These are phyloP conservation scores for Plusia festucae DNA, from an alignment of 2,888 invertebrate genomes.

Conservation along the genomic window DNA sequence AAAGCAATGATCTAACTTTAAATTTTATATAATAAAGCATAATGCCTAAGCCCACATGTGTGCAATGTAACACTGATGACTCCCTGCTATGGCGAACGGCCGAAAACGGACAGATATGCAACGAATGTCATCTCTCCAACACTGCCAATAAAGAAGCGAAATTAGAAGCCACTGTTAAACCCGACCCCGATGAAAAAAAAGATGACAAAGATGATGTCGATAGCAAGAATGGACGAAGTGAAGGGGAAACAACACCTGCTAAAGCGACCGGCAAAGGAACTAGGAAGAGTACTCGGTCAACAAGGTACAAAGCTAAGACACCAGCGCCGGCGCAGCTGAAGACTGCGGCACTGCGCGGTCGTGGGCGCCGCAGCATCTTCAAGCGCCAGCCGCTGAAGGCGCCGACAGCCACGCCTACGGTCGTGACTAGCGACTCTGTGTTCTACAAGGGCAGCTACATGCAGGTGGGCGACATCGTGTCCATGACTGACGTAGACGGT, in stretches of 20 bases:
- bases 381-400: conserved; percentile 95
- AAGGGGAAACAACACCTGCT: conserved; percentile 80
- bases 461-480: conserved; percentile 97
- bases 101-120: conserved; percentile 93
- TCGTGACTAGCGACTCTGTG: conserved; percentile 94
- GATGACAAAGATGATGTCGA: conserved; percentile 78
- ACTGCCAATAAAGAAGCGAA: conserved; percentile 75
- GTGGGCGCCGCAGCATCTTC: conserved; percentile 93
- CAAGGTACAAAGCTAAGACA: conserved; percentile 87
- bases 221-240: conserved; percentile 71
- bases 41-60: conserved; percentile 91
- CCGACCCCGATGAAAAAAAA: conserved; percentile 73
- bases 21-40: conserved; percentile 52
- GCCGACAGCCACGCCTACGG: conserved; percentile 94
- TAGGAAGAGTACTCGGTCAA: conserved; percentile 90
- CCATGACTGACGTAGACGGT: conserved; percentile 93
- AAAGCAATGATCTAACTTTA: conserved; percentile 3
- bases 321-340: conserved; percentile 72
- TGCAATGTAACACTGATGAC: conserved; percentile 92
- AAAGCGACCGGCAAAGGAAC: conserved; percentile 86
- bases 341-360: conserved; percentile 89
- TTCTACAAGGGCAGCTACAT: conserved; percentile 90
- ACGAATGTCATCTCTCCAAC: conserved; percentile 91
- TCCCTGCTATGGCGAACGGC: conserved; percentile 93
- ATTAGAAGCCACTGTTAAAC: conserved; percentile 67